Conservation (phyloP, 1,140 invertebrate genomes). For the Lutraria rhynchaena region DNA sequence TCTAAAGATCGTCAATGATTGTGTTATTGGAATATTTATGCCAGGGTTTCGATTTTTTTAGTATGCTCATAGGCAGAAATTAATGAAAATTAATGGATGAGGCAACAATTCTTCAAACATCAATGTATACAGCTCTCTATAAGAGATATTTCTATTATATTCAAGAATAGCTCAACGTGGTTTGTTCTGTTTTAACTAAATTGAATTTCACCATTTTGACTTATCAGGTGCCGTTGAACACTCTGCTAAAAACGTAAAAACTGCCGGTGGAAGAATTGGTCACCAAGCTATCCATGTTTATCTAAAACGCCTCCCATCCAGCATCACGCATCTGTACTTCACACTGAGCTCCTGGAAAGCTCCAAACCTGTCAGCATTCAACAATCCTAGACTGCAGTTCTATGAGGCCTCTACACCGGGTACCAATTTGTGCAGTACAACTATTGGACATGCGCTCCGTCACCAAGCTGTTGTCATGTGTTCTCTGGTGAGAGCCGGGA, state of each 20-base stretch:
- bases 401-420: constrained; percentile 2
- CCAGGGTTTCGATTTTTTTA: background rate
- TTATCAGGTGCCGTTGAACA: constrained; percentile 10
- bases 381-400: constrained; percentile 32
- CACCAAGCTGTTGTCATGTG: constrained; percentile 60
- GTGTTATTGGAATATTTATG: background rate
- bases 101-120: no score
- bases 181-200: background rate
- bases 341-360: constrained; percentile 28
- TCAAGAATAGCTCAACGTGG: background rate
- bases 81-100: no score
- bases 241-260: constrained; percentile 17
- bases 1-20: no score
- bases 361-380: constrained; percentile 14
- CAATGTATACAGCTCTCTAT: background rate
- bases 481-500: constrained; percentile 22
- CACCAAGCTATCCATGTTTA: constrained; percentile 18
- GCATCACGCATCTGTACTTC: constrained; percentile 24
- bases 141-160: background rate
- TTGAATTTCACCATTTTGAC: background rate
- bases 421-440: constrained; percentile 37
- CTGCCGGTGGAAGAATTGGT: background rate
- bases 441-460: constrained; percentile 21
- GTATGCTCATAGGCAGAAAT: background rate
- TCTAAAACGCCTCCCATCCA: constrained; percentile 7